Conservation (phyloP, 1,140 invertebrate genomes). For the Ceratitis capitata region DNA sequence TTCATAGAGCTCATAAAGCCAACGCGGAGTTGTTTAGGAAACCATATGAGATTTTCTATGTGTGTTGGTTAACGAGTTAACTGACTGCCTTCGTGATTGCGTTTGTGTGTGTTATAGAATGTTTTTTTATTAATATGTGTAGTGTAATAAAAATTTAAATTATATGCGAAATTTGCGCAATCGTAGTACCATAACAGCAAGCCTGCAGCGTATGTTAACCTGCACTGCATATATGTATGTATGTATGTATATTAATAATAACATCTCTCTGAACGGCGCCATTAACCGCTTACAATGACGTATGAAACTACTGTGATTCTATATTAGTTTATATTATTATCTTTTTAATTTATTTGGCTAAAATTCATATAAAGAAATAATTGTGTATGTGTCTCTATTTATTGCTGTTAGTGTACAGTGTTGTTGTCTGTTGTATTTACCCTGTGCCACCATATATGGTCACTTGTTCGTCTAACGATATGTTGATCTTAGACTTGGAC, state of each 20-base stretch:
- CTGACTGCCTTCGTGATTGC: neutral
- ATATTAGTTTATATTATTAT: neutral
- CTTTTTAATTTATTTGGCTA: neutral
- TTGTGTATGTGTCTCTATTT: no score
- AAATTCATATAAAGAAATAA: neutral
- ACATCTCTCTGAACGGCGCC: neutral
- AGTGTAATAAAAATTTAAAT: neutral
- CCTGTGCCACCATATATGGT: neutral
- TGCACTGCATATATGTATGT: neutral
- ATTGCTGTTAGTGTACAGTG: neutral
- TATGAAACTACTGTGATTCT: neutral
- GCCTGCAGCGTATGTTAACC: neutral
- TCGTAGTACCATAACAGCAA: neutral
- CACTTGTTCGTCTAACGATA: neutral
- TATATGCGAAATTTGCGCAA: neutral
- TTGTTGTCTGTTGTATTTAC: neutral
- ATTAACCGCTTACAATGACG: no score
- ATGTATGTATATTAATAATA: neutral
- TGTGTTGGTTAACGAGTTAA: neutral
- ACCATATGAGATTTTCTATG: no score
- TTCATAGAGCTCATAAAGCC: no score
- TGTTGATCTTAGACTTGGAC: slow-evolving; percentile 14
- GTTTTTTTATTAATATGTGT: neutral
- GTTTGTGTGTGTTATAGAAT: neutral
- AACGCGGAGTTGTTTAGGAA: no score